Base-by-base conservation (phyloP, 2,888 invertebrate species). In the Epistrophe grossulariae region DNA sequence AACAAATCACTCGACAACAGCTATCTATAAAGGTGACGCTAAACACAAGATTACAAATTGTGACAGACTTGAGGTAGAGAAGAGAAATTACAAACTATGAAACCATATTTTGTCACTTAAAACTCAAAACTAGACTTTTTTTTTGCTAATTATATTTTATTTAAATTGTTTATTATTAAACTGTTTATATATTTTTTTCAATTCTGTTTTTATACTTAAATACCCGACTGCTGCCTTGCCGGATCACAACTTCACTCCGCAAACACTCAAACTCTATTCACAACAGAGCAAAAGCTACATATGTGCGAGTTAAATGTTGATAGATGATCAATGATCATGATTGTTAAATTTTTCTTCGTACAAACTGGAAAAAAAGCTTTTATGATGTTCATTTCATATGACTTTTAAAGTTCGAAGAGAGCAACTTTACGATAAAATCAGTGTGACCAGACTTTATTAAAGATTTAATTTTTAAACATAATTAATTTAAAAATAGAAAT, bases 341-440 rank as follows among this genome's bases (percentile, higher is more conserved):
- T 17, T 6, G 7, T 19, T 31, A 31, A 6, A 31, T 31, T 5
- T 31, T 31, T 0, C 7, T 6, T 31, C 2, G 31, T 0, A 0
- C 31, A 31, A 31, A 35, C 10, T 62, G 40, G n/a, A 64, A 45
- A 31, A n/a, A 38, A 19, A 68, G 68, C 68, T 68, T 50, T 66
- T 31, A 35, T 45, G 5, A 45, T 45, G 64, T 17, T 48, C 48
- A 19, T 48, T 10, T 48, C 4, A 48, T 17, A 17, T 43, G 10
- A 48, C 9, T 17, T 48, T n/a, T 19, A 17, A 31, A 9, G 7
- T 31, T 15, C 9, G n/a, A 31, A 31, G 28, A 57, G 28, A 31
- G n/a, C 3, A 9, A 57, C 9, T 31, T 57, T n/a, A n/a, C 9
- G 11, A 10, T 4, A 17, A 0, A 59, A 59, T 4, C 6, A 0